Evolutionary conservation across 2,113 vertebrate genomes (phyloP), one percentile per base, ranked within the genome.

Genomic region (Halcyon malimbica): DNA sequence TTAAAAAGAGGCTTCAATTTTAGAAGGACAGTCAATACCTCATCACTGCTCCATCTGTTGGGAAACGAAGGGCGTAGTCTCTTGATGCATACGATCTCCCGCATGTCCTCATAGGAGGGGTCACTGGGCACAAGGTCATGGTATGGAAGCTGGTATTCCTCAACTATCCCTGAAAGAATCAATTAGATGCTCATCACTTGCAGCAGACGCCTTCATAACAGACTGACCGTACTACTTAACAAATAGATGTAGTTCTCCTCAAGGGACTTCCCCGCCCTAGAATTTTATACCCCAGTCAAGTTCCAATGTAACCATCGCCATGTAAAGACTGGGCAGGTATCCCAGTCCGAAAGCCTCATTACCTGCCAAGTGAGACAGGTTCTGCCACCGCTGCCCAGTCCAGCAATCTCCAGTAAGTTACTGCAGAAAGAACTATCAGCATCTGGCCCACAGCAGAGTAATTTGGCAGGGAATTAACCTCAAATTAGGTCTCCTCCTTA

Each of bases 81-180:
- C 97, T 99, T 99, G 95, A 99, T 98, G 95, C 99, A 99, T 50
- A 99, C 99, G 4, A 99, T 98, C 96, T 99, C 99, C 62, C 99
- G 97, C 99, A 99, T 99, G 98, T 99, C 99, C 96, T 99, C 99
- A 1, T 99, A 99, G 0, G 99, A 99, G 25, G 99, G 99, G 94
- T 99, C 99, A 2, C 98, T 99, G 42, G 99, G 98, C 85, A 99
- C 99, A 1, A 99, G 97, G 87, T 99, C 99, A 0, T 99, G 98
- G 74, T 99, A 99, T 0, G 99, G 99, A 60, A 99, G 97, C 97
- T 99, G 99, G 93, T 99, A 99, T 91, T 99, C 99, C 93, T 99
- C 99, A 48, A 99, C 98, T 74, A 99, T 99, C 54, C 99, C 99
- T 99, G 90, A 37, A 94, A 97, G 70, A 53, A 88, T 25, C 35